These are phyloP conservation scores for Zophobas morio DNA, from an alignment of 1,140 invertebrate species.

Conservation along the genomic window DNA sequence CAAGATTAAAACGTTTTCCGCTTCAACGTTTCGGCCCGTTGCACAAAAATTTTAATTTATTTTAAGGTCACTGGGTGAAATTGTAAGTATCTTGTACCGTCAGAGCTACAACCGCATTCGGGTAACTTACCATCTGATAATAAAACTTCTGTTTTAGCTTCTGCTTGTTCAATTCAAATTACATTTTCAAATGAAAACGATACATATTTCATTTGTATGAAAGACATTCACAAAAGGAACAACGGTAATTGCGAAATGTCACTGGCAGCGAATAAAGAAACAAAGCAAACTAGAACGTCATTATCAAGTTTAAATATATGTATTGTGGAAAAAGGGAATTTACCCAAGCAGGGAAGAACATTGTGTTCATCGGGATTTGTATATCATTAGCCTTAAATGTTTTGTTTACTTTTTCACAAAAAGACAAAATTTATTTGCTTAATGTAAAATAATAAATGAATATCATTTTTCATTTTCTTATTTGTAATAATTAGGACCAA, in stretches of 20 bases:
- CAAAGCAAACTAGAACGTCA: constrained; percentile 21
- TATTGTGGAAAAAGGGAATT: not conserved
- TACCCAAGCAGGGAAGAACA: not conserved
- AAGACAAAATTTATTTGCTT: not conserved
- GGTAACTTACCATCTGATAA: constrained; percentile 35
- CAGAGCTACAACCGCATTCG: not conserved
- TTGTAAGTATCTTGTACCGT: constrained; percentile 19
- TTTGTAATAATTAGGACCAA: too few species aligned
- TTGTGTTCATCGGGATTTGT: not conserved
- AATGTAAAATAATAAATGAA: too few species aligned
- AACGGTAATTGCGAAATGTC: constrained; percentile 23
- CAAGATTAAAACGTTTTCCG: constrained; percentile 50
- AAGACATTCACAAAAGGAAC: constrained; percentile 36
- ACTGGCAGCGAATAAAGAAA: constrained; percentile 9
- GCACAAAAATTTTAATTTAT: constrained; percentile 41
- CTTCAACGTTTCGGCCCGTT: constrained; percentile 43
- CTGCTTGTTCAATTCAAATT: constrained; percentile 29
- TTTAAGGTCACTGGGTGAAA: constrained; percentile 22
- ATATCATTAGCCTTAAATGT: too few species aligned
- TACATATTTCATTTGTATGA: constrained; percentile 30
- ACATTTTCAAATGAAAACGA: constrained; percentile 34
- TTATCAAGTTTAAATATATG: constrained; percentile 8
- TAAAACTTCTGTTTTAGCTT: constrained; percentile 4
- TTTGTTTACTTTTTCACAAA: too few species aligned
- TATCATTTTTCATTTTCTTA: too few species aligned